phyloP scores from a whole-genome alignment of 2,797 vertebrate genomes.

The Aeoliscus strigatus region DNA sequence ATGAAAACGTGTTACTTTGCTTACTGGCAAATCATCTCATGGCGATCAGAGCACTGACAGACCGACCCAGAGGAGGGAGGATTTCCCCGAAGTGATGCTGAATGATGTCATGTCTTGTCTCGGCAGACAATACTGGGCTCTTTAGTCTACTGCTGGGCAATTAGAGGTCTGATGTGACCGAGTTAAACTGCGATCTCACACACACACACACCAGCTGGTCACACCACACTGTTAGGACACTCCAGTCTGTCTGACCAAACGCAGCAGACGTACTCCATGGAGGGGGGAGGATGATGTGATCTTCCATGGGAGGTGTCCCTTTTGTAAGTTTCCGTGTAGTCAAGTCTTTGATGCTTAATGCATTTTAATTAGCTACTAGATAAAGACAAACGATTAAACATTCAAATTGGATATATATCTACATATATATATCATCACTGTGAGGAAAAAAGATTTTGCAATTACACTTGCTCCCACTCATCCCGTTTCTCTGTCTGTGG shows the following conservation, averaged over 20 bases:
- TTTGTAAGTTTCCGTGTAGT: not conserved
- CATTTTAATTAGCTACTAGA: too few species aligned
- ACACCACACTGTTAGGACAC: slow-evolving; percentile 70
- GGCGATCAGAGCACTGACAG: slow-evolving; percentile 1
- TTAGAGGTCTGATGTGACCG: slow-evolving; percentile 72
- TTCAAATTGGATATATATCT: too few species aligned
- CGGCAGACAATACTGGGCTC: slow-evolving; percentile 44
- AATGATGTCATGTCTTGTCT: slow-evolving; percentile 62
- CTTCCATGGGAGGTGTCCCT: not conserved
- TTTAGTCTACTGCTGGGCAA: slow-evolving; percentile 59
- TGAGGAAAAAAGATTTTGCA: too few species aligned
- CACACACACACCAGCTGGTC: slow-evolving; percentile 66
- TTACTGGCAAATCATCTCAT: not conserved
- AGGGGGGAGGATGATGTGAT: not conserved
- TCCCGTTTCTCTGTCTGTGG: too few species aligned
- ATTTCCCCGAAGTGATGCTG: slow-evolving; percentile 43
- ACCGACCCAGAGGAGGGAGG: not conserved
- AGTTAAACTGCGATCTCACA: slow-evolving; percentile 64
- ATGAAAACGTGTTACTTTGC: too few species aligned
- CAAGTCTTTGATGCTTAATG: too few species aligned
- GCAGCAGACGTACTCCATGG: slow-evolving; percentile 23
- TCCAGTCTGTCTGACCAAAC: slow-evolving; percentile 60
- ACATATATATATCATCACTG: too few species aligned
- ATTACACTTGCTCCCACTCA: too few species aligned
- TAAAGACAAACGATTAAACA: too few species aligned